These are phyloP conservation scores for Eulithis testata DNA, from an alignment of 2,888 invertebrate genomes.

Conservation along the genomic window DNA sequence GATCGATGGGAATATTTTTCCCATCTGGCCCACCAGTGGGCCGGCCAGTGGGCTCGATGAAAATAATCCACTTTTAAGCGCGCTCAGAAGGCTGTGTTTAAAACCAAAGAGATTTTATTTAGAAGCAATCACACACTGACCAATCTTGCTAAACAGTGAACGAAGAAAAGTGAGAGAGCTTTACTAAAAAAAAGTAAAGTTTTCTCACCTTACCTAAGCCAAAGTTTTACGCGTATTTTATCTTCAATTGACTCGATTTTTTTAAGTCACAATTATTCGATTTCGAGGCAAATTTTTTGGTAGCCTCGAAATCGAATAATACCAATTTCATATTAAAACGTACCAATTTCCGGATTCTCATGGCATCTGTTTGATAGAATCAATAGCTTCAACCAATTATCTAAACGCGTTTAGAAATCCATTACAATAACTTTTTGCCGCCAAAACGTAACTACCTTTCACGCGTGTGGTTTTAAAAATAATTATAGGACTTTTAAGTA, in stretches of 20 bases:
- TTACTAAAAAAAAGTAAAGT: no score
- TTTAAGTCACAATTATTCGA: no score
- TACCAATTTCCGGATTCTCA: conserved; percentile 50
- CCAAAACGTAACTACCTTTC: conserved; percentile 57
- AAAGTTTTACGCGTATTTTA: no score
- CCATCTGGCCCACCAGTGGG: no score
- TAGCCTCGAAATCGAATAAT: conserved; percentile 17
- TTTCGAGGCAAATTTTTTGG: background rate
- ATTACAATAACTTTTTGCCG: conserved; percentile 66
- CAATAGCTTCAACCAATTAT: conserved; percentile 66
- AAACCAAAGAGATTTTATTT: no score
- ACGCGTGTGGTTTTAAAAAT: conserved; percentile 70
- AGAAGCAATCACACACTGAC: no score
- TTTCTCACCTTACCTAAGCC: no score
- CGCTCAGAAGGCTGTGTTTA: background rate
- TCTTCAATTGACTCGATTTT: no score
- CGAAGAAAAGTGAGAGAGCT: no score
- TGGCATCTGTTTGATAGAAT: conserved; percentile 67
- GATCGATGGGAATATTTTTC: no score
- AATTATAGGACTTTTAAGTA: conserved; percentile 79
- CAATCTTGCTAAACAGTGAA: no score
- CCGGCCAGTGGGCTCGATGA: no score
- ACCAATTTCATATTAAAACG: conserved; percentile 20
- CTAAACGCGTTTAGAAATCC: conserved; percentile 69
- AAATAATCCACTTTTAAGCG: background rate